Conservation (phyloP, 2,888 invertebrate species). For the Drosophila histrio region DNA sequence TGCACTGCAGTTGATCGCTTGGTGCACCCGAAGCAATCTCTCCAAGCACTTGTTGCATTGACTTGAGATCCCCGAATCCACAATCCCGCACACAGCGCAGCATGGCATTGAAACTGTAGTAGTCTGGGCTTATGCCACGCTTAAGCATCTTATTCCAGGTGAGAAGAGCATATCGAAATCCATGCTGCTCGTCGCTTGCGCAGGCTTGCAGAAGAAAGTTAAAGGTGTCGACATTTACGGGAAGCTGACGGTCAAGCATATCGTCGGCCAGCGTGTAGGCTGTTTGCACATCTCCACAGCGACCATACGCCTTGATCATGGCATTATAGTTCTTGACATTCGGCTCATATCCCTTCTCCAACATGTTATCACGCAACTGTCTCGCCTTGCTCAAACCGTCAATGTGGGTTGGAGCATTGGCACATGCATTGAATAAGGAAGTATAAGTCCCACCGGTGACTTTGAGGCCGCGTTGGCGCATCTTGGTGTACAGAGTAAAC, state of each 20-base stretch:
- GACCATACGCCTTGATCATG: conserved; percentile 96
- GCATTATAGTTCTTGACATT: conserved; percentile 92
- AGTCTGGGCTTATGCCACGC: conserved; percentile 87
- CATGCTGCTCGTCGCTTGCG: conserved; percentile 90
- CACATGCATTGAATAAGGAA: conserved; percentile 94
- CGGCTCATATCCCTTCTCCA: conserved; percentile 88
- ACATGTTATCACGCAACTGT: conserved; percentile 88
- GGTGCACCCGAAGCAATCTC: conserved; percentile 64
- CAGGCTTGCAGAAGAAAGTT: conserved; percentile 94
- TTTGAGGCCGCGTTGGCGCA: conserved; percentile 90
- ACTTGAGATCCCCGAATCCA: conserved; percentile 88
- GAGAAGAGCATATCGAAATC: conserved; percentile 87
- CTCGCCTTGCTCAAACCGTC: conserved; percentile 89
- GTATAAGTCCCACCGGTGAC: conserved; percentile 91
- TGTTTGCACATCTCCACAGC: conserved; percentile 90
- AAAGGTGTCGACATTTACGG: conserved; percentile 88
- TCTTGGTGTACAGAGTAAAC: conserved; percentile 91
- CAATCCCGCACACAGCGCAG: conserved; percentile 92
- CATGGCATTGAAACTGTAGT: conserved; percentile 92
- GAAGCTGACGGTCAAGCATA: conserved; percentile 88
- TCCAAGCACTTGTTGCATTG: conserved; percentile 86
- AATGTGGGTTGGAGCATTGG: conserved; percentile 89
- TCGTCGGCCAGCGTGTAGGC: conserved; percentile 94
- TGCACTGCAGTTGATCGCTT: neutral
- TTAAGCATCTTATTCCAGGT: conserved; percentile 94